phyloP scores from a whole-genome alignment of 1,140 invertebrate species.

The Whitmania pigra region DNA sequence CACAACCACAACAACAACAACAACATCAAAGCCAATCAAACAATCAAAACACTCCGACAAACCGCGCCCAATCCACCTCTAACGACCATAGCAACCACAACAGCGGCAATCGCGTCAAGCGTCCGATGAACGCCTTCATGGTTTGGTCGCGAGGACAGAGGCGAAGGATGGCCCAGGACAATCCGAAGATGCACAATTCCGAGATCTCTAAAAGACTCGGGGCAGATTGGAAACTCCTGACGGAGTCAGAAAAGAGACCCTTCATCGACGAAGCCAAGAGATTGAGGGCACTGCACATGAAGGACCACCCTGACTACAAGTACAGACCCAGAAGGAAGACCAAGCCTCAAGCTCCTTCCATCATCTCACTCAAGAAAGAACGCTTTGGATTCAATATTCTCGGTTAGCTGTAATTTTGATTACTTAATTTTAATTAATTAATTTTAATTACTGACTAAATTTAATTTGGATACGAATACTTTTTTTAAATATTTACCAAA shows the following conservation, averaged over 20 bases:
- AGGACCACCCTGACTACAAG: conserved; percentile 98
- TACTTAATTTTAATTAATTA: no score
- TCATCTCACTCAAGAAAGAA: conserved; percentile 36
- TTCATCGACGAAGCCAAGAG: conserved; percentile 99
- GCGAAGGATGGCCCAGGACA: conserved; percentile 97
- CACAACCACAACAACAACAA: no score
- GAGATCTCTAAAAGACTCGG: conserved; percentile 95
- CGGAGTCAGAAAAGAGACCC: conserved; percentile 85
- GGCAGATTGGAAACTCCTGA: conserved; percentile 93
- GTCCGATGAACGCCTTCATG: conserved; percentile 99
- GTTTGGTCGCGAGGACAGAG: conserved; percentile 95
- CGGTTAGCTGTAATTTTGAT: background rate
- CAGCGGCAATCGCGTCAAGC: conserved; percentile 61
- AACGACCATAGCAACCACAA: background rate
- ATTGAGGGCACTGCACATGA: conserved; percentile 93
- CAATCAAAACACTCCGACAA: background rate
- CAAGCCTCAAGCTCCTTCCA: conserved; percentile 26
- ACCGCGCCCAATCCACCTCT: background rate
- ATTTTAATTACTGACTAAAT: no score
- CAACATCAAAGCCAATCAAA: conserved; percentile 8
- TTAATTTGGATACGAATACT: no score
- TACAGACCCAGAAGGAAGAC: conserved; percentile 58
- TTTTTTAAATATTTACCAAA: no score
- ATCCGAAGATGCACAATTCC: conserved; percentile 99
- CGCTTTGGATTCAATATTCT: conserved; percentile 10